Evolutionary conservation across 2,797 vertebrate genomes (phyloP).

Genomic region (Vipera latastei): DNA sequence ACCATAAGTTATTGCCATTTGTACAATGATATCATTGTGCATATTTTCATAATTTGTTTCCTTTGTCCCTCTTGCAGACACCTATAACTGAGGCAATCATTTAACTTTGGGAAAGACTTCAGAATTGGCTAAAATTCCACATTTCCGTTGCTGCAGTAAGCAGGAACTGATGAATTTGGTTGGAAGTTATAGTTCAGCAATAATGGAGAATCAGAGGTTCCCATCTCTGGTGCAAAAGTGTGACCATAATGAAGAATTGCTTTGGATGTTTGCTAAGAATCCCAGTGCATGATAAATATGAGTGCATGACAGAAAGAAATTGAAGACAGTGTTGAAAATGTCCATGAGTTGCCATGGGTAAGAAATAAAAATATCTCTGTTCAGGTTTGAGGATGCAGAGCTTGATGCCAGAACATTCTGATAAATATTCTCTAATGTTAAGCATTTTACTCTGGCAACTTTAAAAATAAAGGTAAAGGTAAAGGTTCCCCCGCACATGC

Average conservation of each 20-base stretch:
- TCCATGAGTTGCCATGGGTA: background rate
- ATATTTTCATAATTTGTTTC: background rate
- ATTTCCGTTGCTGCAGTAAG: background rate
- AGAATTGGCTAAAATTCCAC: background rate
- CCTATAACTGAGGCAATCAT: background rate
- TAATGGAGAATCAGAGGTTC: background rate
- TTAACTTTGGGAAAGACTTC: background rate
- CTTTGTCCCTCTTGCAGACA: background rate
- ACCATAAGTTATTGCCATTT: background rate
- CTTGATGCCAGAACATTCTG: background rate
- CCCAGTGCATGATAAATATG: background rate
- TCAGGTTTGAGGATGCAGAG: background rate
- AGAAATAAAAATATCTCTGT: background rate
- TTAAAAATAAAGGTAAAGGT: too few relatives aligned
- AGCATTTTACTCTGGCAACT: background rate
- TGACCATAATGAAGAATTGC: background rate
- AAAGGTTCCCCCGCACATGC: too few relatives aligned
- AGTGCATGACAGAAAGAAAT: background rate
- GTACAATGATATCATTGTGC: background rate
- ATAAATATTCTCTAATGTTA: background rate
- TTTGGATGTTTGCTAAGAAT: background rate
- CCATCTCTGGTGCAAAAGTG: background rate
- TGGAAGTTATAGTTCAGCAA: background rate
- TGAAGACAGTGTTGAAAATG: background rate
- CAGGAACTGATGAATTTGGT: background rate